phyloP scores from a whole-genome alignment of 2,888 invertebrate species.

The Arrhopalites spinosus region DNA sequence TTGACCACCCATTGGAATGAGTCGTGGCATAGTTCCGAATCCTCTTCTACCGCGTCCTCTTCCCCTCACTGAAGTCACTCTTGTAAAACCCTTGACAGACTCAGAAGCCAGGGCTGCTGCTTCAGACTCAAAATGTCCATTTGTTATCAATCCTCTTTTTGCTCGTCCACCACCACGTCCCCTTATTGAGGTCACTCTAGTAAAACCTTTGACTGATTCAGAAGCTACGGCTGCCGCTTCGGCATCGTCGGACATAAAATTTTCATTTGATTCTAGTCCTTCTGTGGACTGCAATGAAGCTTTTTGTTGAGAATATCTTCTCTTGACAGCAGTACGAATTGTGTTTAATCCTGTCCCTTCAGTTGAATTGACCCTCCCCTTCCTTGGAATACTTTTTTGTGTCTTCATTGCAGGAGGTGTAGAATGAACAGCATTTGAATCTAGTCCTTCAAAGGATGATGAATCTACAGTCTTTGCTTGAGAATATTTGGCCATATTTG shows the following conservation, averaged over 20 bases:
- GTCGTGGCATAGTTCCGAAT: constrained; percentile 32
- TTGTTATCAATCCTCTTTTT: not conserved
- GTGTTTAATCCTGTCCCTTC: not conserved
- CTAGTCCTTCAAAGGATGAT: not conserved
- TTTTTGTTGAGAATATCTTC: not conserved
- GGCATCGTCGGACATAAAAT: too few species aligned
- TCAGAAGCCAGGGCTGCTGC: not conserved
- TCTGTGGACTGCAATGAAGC: too few species aligned
- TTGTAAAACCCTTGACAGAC: not conserved
- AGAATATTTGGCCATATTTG: not conserved
- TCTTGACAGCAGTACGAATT: not conserved
- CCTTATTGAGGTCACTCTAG: not conserved
- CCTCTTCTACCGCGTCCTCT: not conserved
- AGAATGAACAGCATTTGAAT: not conserved
- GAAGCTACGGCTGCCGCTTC: not conserved
- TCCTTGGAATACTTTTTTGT: too few species aligned
- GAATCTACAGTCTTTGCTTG: not conserved
- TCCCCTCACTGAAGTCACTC: not conserved
- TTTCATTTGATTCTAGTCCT: not conserved
- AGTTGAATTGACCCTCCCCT: too few species aligned
- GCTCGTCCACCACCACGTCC: not conserved
- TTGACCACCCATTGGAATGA: constrained; percentile 30
- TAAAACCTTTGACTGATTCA: not conserved
- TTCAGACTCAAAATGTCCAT: not conserved
- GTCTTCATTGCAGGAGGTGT: too few species aligned